A percentile compares a stretch with the other conserved stretches of the same genome.
Conservation (phyloP, 2,888 invertebrate species). For the Pelosia muscerda region DNA sequence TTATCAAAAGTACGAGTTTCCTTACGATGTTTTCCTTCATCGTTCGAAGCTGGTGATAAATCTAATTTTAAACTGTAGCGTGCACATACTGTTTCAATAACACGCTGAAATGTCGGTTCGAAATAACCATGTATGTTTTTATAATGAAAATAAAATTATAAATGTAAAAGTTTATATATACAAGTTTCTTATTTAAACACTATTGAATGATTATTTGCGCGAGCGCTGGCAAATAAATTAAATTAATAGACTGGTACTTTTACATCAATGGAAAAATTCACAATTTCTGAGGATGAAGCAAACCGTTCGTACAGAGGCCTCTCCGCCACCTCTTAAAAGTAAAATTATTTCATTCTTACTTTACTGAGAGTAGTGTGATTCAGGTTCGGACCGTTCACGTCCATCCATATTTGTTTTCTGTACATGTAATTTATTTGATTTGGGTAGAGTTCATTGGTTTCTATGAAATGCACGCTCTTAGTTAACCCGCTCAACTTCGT, state of each 20-base stretch:
- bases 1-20: slow-evolving; percentile 50
- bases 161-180: neutral
- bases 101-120: neutral
- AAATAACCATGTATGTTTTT: slow-evolving; percentile 12
- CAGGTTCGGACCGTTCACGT: too few species aligned
- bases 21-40: slow-evolving; percentile 48
- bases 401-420: too few species aligned
- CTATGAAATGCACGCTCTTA: too few species aligned
- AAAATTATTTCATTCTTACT: too few species aligned
- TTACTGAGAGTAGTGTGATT: too few species aligned
- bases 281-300: neutral
- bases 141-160: slow-evolving; percentile 11
- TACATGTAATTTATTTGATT: too few species aligned
- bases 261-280: neutral
- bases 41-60: slow-evolving; percentile 50
- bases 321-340: too few species aligned
- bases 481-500: too few species aligned
- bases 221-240: neutral
- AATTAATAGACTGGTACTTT: neutral
- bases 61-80: slow-evolving; percentile 42
- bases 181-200: neutral
- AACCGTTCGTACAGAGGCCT: neutral
- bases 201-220: neutral
- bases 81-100: slow-evolving; percentile 19
- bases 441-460: too few species aligned